Base-by-base conservation (phyloP, 2,888 invertebrate genomes). In the Embidobia sp. region DNA sequence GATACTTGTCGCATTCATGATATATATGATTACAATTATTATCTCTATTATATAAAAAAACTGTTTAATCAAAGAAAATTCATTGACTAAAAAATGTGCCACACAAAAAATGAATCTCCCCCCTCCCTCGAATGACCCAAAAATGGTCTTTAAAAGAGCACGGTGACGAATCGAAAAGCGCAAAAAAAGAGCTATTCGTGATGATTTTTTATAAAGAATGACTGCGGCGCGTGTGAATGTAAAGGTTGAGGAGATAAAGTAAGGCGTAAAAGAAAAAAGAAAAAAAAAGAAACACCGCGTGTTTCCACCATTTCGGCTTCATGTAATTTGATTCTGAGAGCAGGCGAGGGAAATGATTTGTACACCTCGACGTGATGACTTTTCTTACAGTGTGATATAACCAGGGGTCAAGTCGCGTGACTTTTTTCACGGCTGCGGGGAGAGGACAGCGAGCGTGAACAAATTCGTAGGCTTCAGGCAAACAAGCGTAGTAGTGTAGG, bases 351-450 rank as follows among this genome's bases (percentile, higher is more conserved):
- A 31, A 27, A 31, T 3, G 10, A 44, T 53, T 51, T 40, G 27
- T 53, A 51, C 46, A 63, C n/a, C n/a, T 72, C 48, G 72, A 72
- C 55, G 63, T 63, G 72, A 61, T 63, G 55, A 72, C 46, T 61
- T 72, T 70, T 72, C 61, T 40, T 72, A 69, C 61, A 48, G 72
- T 63, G 72, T 63, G 72, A n/a, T n/a, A 72, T 72, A 72, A 63
- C 15, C 5, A 37, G 46, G 53, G 29, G 22, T 16, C 44, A 8
- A 16, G 18, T 27, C 22, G 22, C 46, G 49, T 53, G 57, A 59
- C 37, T 49, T 57, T 67, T 61, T 67, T 49, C 51, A 70, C 63
- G 64, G 27, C 8, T 37, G 29, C 6, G 16, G 35, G 18, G 27
- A 46, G 13, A 48, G 55, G 18, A 59, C 48, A 29, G 51, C 31